Evolutionary conservation across 2,113 vertebrate genomes (phyloP), one percentile per base, ranked within the genome.

Genomic region (Oreocharis arfaki): DNA sequence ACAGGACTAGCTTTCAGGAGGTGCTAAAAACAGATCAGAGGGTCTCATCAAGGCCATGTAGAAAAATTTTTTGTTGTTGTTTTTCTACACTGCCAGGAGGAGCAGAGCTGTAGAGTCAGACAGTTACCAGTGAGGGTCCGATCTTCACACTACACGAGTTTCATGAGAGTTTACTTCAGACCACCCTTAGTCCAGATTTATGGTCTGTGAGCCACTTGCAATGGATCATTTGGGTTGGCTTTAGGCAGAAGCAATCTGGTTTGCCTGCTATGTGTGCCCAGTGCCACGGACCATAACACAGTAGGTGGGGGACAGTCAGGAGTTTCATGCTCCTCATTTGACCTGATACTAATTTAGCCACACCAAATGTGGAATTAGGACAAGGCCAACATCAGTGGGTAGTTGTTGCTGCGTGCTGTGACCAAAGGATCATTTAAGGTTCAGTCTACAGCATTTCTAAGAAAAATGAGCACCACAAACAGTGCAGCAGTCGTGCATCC

Each of bases 401-500:
- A 56, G 24, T 24, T 90, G 24, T 56, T 79, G 39, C 47, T 10
- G 7, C 42, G 26, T 35, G 26, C 61, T 73, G 44, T 46, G 68
- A 69, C n/a, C 55, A 65, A 63, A 75, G 65, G 60, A 75, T 75
- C 22, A 9, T 50, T 69, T 76, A 33, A 70, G 41, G 49, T 64
- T 90, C 39, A 33, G 35, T 42, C 64, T 70, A 35, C 28, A 70
- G 69, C 59, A 60, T 75, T 95, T n/a, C 41, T 60, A 69, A 89
- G 61, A 78, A 76, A 59, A 90, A 75, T 5, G 23, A 80, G 56
- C 18, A 32, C 26, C 16, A 41, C 49, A 52, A 79, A 49, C 30
- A 39, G 19, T 17, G 39, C 60, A 74, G 60, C 46, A 59, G 46
- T 53, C 0, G 0, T 33, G 28, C 7, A 37, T 56, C 69, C 39